Percentiles rank a stretch among this genome's conserved stretches.
Conservation (phyloP, 2,797 vertebrate genomes). For the Sciurus carolinensis region DNA sequence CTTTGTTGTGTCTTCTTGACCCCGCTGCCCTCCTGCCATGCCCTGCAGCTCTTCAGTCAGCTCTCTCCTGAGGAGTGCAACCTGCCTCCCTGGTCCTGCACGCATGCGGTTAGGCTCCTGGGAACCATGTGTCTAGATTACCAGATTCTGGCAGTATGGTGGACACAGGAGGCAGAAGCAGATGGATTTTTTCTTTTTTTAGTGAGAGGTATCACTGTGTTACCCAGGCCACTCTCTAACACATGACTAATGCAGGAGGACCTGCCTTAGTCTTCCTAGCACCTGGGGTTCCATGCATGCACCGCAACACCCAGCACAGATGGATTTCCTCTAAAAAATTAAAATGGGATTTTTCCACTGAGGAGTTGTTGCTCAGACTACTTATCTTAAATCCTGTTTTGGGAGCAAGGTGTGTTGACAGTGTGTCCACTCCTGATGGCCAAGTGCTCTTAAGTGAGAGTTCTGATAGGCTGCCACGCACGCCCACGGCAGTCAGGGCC, state of each 20-base stretch:
- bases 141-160: not conserved
- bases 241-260: not conserved
- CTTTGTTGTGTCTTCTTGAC: not conserved
- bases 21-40: not conserved
- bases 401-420: not conserved
- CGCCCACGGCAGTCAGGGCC: not conserved
- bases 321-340: not conserved
- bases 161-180: not conserved
- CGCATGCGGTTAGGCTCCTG: rapidly evolving
- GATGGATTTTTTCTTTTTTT: not conserved
- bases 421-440: not conserved
- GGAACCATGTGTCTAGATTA: not conserved
- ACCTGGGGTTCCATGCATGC: no score
- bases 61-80: not conserved
- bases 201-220: no score
- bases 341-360: not conserved
- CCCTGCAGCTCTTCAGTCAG: not conserved
- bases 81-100: not conserved
- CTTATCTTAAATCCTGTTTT: not conserved
- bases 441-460: not conserved
- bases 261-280: not conserved
- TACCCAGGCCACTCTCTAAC: not conserved
- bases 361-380: slow-evolving; percentile 18
- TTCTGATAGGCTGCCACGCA: not conserved
- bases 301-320: not conserved